These are phyloP conservation scores for Meloidogyne hapla DNA, from an alignment of 1,140 invertebrate genomes.

Conservation along the genomic window DNA sequence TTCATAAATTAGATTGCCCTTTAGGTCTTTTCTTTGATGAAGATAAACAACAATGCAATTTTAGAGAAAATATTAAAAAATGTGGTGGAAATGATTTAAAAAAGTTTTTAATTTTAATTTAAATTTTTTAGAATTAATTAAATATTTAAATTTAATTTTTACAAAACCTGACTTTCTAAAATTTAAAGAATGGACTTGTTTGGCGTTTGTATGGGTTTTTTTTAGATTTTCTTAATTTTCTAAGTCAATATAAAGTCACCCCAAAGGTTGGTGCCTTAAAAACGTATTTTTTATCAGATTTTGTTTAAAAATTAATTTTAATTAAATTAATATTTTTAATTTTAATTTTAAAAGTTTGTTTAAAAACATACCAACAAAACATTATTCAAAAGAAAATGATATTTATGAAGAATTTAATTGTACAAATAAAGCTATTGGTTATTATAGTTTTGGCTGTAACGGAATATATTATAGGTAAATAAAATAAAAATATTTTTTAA, in stretches of 20 bases:
- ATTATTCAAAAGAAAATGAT: not conserved
- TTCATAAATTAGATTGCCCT: conserved; percentile 21
- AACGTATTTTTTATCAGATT: too few species aligned
- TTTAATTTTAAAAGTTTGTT: not conserved
- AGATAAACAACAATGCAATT: conserved; percentile 8
- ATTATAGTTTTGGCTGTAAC: conserved; percentile 16
- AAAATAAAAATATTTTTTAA: not conserved
- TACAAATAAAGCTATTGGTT: conserved; percentile 24
- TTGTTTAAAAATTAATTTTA: too few species aligned
- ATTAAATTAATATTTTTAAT: too few species aligned
- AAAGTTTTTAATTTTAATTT: too few species aligned
- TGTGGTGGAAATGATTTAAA: conserved; percentile 13
- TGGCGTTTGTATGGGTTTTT: too few species aligned
- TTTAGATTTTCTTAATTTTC: too few species aligned
- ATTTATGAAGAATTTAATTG: conserved; percentile 14
- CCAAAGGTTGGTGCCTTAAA: too few species aligned
- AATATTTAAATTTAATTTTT: too few species aligned
- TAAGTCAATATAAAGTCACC: too few species aligned
- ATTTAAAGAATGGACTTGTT: too few species aligned
- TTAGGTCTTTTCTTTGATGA: conserved; percentile 26
- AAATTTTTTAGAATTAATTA: too few species aligned
- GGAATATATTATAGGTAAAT: conserved; percentile 9
- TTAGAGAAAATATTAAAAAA: conserved; percentile 8
- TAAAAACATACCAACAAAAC: conserved; percentile 1
- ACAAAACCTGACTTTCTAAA: too few species aligned